Evolutionary conservation across 2,888 invertebrate genomes (phyloP).

Genomic region (Epinotia ramella): DNA sequence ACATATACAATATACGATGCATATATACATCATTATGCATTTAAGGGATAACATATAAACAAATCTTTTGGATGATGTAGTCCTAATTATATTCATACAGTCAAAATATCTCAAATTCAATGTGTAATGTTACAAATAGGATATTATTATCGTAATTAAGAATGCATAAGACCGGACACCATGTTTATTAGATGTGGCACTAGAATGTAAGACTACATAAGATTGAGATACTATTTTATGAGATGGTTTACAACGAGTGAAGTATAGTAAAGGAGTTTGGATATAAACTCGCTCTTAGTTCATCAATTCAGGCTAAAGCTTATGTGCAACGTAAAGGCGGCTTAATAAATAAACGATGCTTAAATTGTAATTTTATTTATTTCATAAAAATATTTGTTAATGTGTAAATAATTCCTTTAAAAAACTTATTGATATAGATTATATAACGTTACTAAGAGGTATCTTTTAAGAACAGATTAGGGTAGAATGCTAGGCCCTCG

Average conservation of each 20-base stretch:
- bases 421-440: neutral
- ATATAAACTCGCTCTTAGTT: constrained; percentile 29
- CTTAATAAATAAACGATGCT: constrained; percentile 45
- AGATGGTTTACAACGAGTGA: constrained; percentile 63
- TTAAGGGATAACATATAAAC: too few relatives aligned
- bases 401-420: constrained; percentile 29
- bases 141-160: constrained; percentile 8
- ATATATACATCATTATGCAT: too few relatives aligned
- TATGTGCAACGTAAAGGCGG: constrained; percentile 59
- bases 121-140: neutral
- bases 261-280: constrained; percentile 24
- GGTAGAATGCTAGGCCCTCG: constrained; percentile 97
- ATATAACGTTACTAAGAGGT: constrained; percentile 54
- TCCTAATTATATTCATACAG: neutral
- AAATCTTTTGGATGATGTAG: constrained; percentile 1
- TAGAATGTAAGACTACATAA: constrained; percentile 50
- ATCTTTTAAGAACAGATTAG: constrained; percentile 91
- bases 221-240: constrained; percentile 68
- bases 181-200: constrained; percentile 53
- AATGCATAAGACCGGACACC: constrained; percentile 6
- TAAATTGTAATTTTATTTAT: constrained; percentile 36
- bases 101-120: neutral
- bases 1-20: too few relatives aligned
- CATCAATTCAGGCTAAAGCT: constrained; percentile 54
- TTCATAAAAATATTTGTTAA: constrained; percentile 34